These are phyloP conservation scores for Osmoderma eremita DNA, from an alignment of 2,888 invertebrate species.

Conservation along the genomic window DNA sequence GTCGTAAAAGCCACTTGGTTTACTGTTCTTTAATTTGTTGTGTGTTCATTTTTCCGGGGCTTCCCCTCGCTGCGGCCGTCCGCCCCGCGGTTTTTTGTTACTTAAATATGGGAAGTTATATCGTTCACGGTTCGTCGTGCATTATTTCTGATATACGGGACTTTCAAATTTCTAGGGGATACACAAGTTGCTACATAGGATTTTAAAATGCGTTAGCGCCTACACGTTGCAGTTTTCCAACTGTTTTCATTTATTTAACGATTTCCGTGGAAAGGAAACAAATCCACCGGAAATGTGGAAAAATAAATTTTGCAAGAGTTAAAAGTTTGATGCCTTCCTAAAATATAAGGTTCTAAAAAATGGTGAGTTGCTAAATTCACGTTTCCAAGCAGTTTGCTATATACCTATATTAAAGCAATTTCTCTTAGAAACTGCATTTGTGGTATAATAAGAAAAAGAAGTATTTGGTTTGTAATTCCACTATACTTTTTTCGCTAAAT, in stretches of 20 bases:
- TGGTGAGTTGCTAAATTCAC: too few relatives aligned
- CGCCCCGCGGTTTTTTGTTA: constrained; percentile 21
- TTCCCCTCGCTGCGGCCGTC: constrained; percentile 3
- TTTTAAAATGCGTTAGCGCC: constrained; percentile 4
- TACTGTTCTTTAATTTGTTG: constrained; percentile 42
- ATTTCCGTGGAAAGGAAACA: constrained; percentile 4
- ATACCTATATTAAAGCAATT: too few relatives aligned
- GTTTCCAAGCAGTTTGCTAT: too few relatives aligned
- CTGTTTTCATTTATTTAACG: not conserved
- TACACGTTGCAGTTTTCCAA: not conserved
- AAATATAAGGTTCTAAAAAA: not conserved
- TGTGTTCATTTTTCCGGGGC: constrained; percentile 29
- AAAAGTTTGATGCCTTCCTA: not conserved
- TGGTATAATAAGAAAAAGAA: too few relatives aligned
- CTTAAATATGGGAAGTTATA: constrained; percentile 27
- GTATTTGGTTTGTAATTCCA: too few relatives aligned
- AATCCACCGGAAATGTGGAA: not conserved
- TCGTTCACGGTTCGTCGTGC: constrained; percentile 12
- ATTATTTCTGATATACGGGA: constrained; percentile 20
- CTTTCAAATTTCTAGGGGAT: constrained; percentile 14
- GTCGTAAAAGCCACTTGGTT: constrained; percentile 42
- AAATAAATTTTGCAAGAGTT: not conserved
- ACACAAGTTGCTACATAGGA: not conserved
- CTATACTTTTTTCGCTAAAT: too few relatives aligned
- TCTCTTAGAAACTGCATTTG: too few relatives aligned